Evolutionary conservation across 1,140 invertebrate species (phyloP).

Genomic region (Habropoda laboriosa): DNA sequence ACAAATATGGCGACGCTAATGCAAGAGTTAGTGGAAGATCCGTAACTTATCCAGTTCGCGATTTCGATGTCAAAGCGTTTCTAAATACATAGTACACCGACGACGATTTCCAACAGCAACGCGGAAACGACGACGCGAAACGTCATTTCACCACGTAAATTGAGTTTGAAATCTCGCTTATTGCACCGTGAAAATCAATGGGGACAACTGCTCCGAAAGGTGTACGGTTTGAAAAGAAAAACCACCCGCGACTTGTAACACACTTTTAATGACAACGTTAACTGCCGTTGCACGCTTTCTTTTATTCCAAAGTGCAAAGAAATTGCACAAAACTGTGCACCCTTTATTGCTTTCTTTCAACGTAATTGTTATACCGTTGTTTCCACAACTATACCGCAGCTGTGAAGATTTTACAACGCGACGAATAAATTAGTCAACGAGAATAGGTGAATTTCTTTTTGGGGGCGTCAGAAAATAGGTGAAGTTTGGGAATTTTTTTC

Average conservation of each 20-base stretch:
- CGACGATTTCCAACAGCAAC: conserved; percentile 50
- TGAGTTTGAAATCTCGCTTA: conserved; percentile 44
- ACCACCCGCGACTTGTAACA: not conserved
- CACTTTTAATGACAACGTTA: conserved; percentile 4
- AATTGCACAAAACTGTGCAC: no score
- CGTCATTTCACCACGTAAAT: conserved; percentile 51
- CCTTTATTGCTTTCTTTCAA: no score
- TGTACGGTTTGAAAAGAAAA: not conserved
- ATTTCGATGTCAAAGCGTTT: conserved; percentile 43
- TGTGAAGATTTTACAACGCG: no score
- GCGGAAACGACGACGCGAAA: conserved; percentile 45
- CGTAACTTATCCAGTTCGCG: conserved; percentile 63
- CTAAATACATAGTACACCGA: conserved; percentile 34
- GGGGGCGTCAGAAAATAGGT: no score
- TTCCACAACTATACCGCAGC: no score
- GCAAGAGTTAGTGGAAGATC: conserved; percentile 51
- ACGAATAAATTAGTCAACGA: no score
- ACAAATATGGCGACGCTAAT: not conserved
- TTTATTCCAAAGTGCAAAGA: no score
- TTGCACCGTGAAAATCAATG: conserved; percentile 28
- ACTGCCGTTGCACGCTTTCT: not conserved
- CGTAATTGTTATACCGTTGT: no score
- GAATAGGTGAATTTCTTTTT: no score
- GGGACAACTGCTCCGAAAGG: not conserved
- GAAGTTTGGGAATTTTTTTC: no score